Evolutionary conservation across 2,888 invertebrate species (phyloP), one percentile per base, ranked within the genome.

Genomic region (Philaethria dido): DNA sequence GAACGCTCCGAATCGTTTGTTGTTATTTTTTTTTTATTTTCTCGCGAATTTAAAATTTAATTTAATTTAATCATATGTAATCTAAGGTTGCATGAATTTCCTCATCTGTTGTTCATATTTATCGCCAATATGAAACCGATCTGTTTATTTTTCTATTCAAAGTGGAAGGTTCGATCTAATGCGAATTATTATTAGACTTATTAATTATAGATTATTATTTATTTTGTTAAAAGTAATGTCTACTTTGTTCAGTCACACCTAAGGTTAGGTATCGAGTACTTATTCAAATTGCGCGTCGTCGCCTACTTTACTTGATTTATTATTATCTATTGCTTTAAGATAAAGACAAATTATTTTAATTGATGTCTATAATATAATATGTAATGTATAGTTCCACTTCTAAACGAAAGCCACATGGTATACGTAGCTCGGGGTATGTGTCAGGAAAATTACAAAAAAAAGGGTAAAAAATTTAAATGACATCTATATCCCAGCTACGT

Each of bases 151-250:
- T 78, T 77, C 79, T 87, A 87, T 87, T 87, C 82, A 84, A 86
- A 87, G 83, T 83, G 75, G 78, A 78, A 79, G 79, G 76, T 85
- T 86, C 80, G 83, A 83, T 87, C 78, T 85, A 83, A 81, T 84
- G 82, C 82, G 81, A 85, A 83, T 39, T 33, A 83, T 80, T 82
- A 78, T 81, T 87, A 84, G 81, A 81, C 80, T 80, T 82, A 82
- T 80, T 78, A 82, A 81, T 76, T 74, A 76, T 84, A 84, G 80
- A 80, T 78, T 78, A 80, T 82, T 85, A 86, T 86, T 89, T 86
- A 83, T 88, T 87, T 82, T 78, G 80, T 82, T 82, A 78, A 78
- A 65, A 69, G 79, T 83, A 84, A 81, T 78, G 73, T 80, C 76
- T 84, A 84, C 80, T 85, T 85, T 83, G 79, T 80, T 81, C 77